Conservation (phyloP, 2,888 invertebrate genomes). For the Nymphalis polychloros region DNA sequence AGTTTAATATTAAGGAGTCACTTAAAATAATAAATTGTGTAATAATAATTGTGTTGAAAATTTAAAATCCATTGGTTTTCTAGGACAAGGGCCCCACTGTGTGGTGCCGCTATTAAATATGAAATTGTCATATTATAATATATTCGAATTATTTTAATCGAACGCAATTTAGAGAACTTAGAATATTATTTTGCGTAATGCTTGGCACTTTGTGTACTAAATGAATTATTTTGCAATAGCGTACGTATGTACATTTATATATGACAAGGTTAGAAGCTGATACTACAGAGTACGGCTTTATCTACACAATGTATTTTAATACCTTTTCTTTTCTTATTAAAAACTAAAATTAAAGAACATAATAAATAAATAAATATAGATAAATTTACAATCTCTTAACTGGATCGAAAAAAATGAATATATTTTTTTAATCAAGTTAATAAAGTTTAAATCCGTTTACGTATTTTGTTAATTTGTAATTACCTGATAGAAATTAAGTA, state of each 20-base stretch:
- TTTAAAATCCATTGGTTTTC: conserved; percentile 12
- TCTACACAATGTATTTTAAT: conserved; percentile 8
- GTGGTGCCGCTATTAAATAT: conserved; percentile 9
- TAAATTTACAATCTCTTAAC: background rate
- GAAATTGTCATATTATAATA: conserved; percentile 2
- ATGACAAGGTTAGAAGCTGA: conserved; percentile 32
- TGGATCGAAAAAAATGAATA: no score
- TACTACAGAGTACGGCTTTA: conserved; percentile 14
- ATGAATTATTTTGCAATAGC: conserved; percentile 34
- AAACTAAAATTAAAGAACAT: background rate
- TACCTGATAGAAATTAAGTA: no score
- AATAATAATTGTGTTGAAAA: background rate
- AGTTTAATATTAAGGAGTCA: no score
- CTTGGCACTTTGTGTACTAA: conserved; percentile 25
- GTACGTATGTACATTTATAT: conserved; percentile 14
- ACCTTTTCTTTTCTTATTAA: background rate
- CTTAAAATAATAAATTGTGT: no score
- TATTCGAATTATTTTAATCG: conserved; percentile 12
- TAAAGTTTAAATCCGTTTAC: no score
- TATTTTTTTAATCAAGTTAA: no score
- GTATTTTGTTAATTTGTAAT: no score
- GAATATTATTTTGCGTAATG: conserved; percentile 25
- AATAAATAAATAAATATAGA: background rate
- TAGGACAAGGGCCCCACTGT: conserved; percentile 8
- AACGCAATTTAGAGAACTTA: conserved; percentile 7